A percentile compares a stretch with the other conserved stretches of the same genome.
Evolutionary conservation across 1,140 invertebrate genomes (phyloP).

Genomic region (Nymphalis io): DNA sequence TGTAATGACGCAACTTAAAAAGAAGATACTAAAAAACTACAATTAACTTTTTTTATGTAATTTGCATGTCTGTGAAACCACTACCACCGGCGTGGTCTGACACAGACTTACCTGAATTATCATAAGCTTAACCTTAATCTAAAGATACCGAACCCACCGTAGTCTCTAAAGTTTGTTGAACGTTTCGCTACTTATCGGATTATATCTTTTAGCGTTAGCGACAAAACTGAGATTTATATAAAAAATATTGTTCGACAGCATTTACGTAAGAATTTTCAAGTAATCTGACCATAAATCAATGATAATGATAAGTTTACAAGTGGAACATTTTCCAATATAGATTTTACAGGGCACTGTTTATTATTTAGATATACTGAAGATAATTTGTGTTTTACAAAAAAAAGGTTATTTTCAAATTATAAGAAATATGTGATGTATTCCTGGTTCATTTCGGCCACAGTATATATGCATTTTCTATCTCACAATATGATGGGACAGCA

Average conservation of each 20-base stretch:
- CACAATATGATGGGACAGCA: too few species aligned
- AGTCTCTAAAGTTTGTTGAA: slow-evolving; percentile 18
- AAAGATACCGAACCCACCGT: neutral
- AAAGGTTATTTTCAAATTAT: too few species aligned
- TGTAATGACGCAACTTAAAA: too few species aligned
- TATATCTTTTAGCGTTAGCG: slow-evolving; percentile 15
- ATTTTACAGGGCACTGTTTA: too few species aligned
- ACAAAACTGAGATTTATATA: neutral
- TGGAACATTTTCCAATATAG: too few species aligned
- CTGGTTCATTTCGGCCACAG: too few species aligned
- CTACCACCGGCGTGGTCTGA: neutral
- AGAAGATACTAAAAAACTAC: neutral
- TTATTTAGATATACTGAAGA: too few species aligned
- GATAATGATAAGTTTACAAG: neutral
- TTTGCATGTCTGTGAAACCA: neutral
- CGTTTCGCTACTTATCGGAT: slow-evolving; percentile 17
- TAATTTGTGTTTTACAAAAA: too few species aligned
- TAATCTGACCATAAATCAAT: neutral
- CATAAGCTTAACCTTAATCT: slow-evolving; percentile 4
- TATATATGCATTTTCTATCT: too few species aligned
- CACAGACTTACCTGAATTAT: slow-evolving; percentile 2
- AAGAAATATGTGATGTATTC: too few species aligned
- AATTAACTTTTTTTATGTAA: neutral
- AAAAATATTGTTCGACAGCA: neutral
- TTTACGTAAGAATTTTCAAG: neutral